These are phyloP conservation scores for Deroptyus accipitrinus DNA, from an alignment of 2,113 vertebrate genomes.

Conservation along the genomic window DNA sequence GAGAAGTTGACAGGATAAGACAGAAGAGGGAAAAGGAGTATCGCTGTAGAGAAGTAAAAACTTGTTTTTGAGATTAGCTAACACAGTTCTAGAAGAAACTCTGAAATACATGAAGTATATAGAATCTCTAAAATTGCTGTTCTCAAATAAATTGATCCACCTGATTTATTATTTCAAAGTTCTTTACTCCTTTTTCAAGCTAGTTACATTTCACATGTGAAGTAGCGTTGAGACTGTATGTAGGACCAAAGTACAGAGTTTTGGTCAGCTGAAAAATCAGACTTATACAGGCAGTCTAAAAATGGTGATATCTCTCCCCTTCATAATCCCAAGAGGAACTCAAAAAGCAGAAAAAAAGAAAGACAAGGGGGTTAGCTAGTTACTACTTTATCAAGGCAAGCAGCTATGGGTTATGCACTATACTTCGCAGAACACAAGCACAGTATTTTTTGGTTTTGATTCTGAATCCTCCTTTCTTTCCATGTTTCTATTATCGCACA, in stretches of 20 bases:
- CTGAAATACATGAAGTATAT: background rate
- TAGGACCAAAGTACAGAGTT: background rate
- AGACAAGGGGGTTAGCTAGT: background rate
- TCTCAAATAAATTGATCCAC: background rate
- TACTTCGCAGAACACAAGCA: background rate
- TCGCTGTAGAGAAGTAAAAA: background rate
- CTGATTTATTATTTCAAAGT: background rate
- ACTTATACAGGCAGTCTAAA: background rate
- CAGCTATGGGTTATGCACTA: background rate
- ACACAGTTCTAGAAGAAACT: background rate
- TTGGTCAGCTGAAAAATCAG: background rate
- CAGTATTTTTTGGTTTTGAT: background rate
- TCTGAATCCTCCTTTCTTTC: background rate
- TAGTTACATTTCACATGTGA: background rate
- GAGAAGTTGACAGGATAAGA: conserved; percentile 1
- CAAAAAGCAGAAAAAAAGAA: background rate
- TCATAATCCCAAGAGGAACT: background rate
- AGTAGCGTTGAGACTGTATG: background rate
- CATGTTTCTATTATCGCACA: background rate
- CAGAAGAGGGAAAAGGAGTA: background rate
- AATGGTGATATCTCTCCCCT: background rate
- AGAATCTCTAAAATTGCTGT: background rate
- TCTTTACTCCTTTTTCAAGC: background rate
- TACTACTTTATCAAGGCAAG: background rate
- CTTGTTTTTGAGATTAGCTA: background rate